phyloP scores from a whole-genome alignment of 1,140 invertebrate species.

The Coptotermes formosanus region DNA sequence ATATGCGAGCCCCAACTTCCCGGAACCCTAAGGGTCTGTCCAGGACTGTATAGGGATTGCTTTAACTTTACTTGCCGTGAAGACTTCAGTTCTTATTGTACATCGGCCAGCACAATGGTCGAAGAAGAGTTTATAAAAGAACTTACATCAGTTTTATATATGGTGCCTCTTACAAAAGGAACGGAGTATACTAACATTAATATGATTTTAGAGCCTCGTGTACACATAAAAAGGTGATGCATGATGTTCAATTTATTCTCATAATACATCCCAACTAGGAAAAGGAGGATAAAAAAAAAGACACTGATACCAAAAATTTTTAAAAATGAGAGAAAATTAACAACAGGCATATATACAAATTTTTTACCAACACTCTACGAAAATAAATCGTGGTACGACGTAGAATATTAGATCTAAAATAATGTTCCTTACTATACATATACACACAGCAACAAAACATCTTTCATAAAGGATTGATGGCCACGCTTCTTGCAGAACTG shows the following conservation, averaged over 20 bases:
- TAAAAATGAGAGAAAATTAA: conserved; percentile 17
- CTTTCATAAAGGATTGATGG: conserved; percentile 11
- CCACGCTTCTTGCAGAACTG: background rate
- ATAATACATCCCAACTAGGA: conserved; percentile 23
- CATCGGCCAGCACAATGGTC: too few relatives aligned
- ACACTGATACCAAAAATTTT: conserved; percentile 19
- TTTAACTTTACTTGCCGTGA: too few relatives aligned
- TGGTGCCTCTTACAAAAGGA: background rate
- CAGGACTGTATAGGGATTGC: too few relatives aligned
- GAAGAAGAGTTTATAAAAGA: too few relatives aligned
- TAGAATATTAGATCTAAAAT: conserved; percentile 11
- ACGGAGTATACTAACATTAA: conserved; percentile 28
- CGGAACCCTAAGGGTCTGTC: too few relatives aligned
- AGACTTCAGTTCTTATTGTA: too few relatives aligned
- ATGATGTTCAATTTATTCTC: conserved; percentile 29
- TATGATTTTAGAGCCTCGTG: conserved; percentile 26
- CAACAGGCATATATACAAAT: background rate
- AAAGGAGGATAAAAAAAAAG: background rate
- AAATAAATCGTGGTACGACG: conserved; percentile 6
- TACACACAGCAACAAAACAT: conserved; percentile 3
- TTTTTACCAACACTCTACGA: background rate
- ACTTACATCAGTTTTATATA: background rate
- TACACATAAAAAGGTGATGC: conserved; percentile 23
- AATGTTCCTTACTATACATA: conserved; percentile 8
- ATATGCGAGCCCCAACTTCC: too few relatives aligned